Conservation (phyloP, 53 echinoderm and acorn worm species). For the Holothuria leucospilota region DNA sequence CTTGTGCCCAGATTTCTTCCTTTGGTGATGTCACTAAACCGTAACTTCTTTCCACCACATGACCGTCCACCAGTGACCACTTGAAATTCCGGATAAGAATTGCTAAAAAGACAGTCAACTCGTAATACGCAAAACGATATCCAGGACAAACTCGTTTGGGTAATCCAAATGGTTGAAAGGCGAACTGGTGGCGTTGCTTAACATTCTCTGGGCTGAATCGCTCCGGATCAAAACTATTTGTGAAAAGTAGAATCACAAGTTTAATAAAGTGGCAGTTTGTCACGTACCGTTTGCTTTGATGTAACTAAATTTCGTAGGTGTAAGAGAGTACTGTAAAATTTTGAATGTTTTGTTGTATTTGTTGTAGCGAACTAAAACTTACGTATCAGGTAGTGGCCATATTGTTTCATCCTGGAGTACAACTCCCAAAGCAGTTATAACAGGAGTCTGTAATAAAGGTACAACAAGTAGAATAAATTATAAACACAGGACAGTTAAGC, state of each 20-base stretch:
- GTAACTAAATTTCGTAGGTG: no score
- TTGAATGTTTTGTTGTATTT: no score
- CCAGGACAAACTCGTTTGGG: slow-evolving; percentile 84
- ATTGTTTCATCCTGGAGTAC: slow-evolving; percentile 40
- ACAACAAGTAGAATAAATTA: background rate
- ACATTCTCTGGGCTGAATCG: slow-evolving; percentile 75
- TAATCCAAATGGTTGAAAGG: slow-evolving; percentile 84
- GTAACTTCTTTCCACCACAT: slow-evolving; percentile 57
- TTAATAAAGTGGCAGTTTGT: no score
- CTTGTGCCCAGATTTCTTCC: slow-evolving; percentile 26
- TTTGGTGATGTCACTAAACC: slow-evolving; percentile 59
- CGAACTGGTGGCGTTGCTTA: slow-evolving; percentile 60
- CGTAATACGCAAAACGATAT: slow-evolving; percentile 71
- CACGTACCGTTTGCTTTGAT: no score
- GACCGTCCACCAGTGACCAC: slow-evolving; percentile 73
- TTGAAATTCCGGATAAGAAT: slow-evolving; percentile 68
- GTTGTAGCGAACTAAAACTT: slow-evolving; percentile 20
- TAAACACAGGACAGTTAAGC: background rate
- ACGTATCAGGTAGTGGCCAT: slow-evolving; percentile 56
- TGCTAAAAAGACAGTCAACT: slow-evolving; percentile 69
- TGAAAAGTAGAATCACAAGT: no score
- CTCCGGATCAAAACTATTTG: slow-evolving; percentile 80
- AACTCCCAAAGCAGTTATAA: slow-evolving; percentile 64
- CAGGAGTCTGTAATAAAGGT: slow-evolving; percentile 50
- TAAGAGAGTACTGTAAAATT: no score